Conservation (phyloP, 2,113 vertebrate species). For the Sinocyclocheilus anophthalmus region DNA sequence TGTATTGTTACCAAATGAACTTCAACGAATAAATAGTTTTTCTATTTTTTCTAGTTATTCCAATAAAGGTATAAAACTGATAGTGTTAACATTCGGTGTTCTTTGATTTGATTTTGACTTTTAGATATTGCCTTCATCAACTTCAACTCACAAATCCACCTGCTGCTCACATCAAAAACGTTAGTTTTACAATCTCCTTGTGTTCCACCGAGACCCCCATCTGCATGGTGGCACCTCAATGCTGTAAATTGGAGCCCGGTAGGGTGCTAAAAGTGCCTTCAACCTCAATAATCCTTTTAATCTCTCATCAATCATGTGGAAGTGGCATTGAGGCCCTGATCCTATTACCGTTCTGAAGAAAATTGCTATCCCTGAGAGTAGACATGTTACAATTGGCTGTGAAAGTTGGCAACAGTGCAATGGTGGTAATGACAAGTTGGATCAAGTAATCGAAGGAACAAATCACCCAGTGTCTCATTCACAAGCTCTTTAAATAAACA, state of each 20-base stretch:
- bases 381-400: conserved; percentile 64
- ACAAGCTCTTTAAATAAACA: conserved; percentile 65
- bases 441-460: conserved; percentile 62
- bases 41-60: no score
- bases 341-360: conserved; percentile 72
- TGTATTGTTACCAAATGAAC: background rate
- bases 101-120: conserved; percentile 50
- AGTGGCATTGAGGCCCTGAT: conserved; percentile 68
- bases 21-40: background rate
- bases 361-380: conserved; percentile 64
- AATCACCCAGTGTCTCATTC: conserved; percentile 61
- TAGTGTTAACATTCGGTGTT: no score
- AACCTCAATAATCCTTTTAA: conserved; percentile 80
- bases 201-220: conserved; percentile 66
- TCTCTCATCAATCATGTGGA: conserved; percentile 81
- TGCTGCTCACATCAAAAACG: conserved; percentile 42
- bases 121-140: conserved; percentile 66
- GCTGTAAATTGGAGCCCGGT: conserved; percentile 72
- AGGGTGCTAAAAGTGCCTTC: conserved; percentile 76
- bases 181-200: conserved; percentile 59
- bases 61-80: no score
- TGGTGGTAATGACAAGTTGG: conserved; percentile 58
- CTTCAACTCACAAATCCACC: conserved; percentile 52
- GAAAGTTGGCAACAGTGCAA: conserved; percentile 67
- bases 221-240: conserved; percentile 69